Conservation (phyloP, 2,888 invertebrate genomes). For the Cephus spinipes region DNA sequence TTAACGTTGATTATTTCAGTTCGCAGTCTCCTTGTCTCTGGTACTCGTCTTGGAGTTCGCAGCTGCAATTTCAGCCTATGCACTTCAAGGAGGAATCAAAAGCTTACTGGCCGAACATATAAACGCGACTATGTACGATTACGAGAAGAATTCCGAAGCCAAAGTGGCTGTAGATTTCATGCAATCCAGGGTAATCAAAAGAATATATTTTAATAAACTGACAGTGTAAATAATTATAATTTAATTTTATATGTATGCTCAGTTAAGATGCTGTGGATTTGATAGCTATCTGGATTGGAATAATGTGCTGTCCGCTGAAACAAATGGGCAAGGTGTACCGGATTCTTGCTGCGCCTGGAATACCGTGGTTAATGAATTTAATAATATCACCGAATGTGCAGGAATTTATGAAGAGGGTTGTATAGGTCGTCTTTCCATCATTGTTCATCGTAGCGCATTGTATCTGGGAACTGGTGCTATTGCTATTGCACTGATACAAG, state of each 20-base stretch:
- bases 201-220: neutral
- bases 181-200: conserved; percentile 70
- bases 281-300: conserved; percentile 58
- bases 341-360: conserved; percentile 72
- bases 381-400: conserved; percentile 23
- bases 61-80: conserved; percentile 71
- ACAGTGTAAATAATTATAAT: neutral
- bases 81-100: conserved; percentile 66
- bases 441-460: conserved; percentile 79
- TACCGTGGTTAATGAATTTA: conserved; percentile 55
- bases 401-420: conserved; percentile 69
- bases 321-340: conserved; percentile 66
- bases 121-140: conserved; percentile 67
- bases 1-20: conserved; percentile 58
- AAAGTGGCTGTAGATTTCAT: conserved; percentile 71
- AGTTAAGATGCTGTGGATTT: conserved; percentile 67
- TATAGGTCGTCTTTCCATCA: conserved; percentile 71
- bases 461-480: conserved; percentile 80
- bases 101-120: conserved; percentile 66
- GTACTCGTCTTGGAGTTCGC: conserved; percentile 73
- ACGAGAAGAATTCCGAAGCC: conserved; percentile 57
- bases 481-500: conserved; percentile 85
- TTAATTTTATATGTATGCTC: conserved; percentile 7
- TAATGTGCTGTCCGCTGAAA: conserved; percentile 71
- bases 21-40: conserved; percentile 69